A percentile compares a stretch with the other conserved stretches of the same genome.
Conservation (phyloP, 2,797 vertebrate genomes). For the Rallus crepitans region DNA sequence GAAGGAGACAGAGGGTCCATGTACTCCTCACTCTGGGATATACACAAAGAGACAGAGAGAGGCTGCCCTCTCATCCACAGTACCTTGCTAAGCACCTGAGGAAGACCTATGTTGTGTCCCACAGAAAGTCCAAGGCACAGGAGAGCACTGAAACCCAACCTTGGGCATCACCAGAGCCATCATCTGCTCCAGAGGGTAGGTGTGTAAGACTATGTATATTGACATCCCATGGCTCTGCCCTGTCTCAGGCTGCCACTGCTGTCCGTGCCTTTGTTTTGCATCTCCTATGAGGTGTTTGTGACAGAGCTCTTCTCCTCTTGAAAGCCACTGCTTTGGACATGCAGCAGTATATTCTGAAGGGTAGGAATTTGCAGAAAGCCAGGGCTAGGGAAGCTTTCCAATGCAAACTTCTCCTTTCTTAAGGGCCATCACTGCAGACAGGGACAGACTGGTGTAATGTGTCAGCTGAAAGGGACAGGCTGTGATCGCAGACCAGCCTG, state of each 20-base stretch:
- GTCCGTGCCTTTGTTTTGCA: not conserved
- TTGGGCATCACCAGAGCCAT: rapidly evolving
- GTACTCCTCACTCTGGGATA: not conserved
- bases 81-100: not conserved
- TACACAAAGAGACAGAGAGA: not conserved
- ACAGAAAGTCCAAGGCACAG: not conserved
- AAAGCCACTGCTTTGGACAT: not conserved
- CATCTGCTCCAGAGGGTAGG: not conserved
- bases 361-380: not conserved
- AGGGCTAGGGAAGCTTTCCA: not conserved
- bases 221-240: not conserved
- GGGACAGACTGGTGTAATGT: too few relatives aligned
- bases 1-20: not conserved
- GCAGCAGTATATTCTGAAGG: not conserved
- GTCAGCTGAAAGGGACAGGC: not conserved
- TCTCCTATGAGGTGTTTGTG: not conserved
- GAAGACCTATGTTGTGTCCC: not conserved
- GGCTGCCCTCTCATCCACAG: not conserved
- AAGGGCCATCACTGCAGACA: not conserved
- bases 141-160: not conserved
- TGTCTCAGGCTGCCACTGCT: rapidly evolving
- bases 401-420: not conserved
- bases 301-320: not conserved
- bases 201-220: not conserved
- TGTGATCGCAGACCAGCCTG: rapidly evolving